Percentiles rank a stretch among this genome's conserved stretches.
Evolutionary conservation across 1,140 invertebrate genomes (phyloP).

Genomic region (Pseudomyrmex sp.): DNA sequence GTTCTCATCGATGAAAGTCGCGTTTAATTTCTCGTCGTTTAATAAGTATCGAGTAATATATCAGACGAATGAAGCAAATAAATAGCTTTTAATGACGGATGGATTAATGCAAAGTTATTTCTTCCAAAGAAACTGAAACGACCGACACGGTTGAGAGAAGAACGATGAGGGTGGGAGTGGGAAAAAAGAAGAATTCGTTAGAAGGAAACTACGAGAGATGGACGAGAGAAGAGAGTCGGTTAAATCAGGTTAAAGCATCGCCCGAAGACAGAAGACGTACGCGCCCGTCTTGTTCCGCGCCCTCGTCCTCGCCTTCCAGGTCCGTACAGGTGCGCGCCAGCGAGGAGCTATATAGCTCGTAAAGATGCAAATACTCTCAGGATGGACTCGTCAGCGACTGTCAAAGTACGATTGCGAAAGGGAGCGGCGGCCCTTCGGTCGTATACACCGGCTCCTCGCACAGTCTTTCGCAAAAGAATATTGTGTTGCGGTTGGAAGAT

Average conservation of each 20-base stretch:
- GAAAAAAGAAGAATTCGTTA: not conserved
- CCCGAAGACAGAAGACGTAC: slow-evolving; percentile 68
- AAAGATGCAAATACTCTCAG: slow-evolving; percentile 81
- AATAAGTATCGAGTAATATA: too few species aligned
- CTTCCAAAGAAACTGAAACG: slow-evolving; percentile 5
- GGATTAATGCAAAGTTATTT: slow-evolving; percentile 35
- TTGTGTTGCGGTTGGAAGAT: slow-evolving; percentile 74
- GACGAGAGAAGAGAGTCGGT: slow-evolving; percentile 3
- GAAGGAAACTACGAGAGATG: not conserved
- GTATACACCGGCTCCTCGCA: slow-evolving; percentile 9
- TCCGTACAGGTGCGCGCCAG: slow-evolving; percentile 76
- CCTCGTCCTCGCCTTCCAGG: not conserved
- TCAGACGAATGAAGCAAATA: too few species aligned
- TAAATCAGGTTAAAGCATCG: slow-evolving; percentile 69
- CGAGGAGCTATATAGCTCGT: slow-evolving; percentile 72
- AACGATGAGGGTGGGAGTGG: not conserved
- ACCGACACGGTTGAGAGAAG: too few species aligned
- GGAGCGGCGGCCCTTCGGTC: slow-evolving; percentile 55
- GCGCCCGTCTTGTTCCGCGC: slow-evolving; percentile 9
- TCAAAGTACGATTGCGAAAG: slow-evolving; percentile 79
- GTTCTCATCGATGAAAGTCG: not conserved
- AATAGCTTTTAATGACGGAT: not conserved
- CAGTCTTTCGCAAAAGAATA: slow-evolving; percentile 71
- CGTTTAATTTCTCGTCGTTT: not conserved
- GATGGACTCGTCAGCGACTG: slow-evolving; percentile 81